Base-by-base conservation (phyloP, 1,140 invertebrate species). In the Drosophila orena region DNA sequence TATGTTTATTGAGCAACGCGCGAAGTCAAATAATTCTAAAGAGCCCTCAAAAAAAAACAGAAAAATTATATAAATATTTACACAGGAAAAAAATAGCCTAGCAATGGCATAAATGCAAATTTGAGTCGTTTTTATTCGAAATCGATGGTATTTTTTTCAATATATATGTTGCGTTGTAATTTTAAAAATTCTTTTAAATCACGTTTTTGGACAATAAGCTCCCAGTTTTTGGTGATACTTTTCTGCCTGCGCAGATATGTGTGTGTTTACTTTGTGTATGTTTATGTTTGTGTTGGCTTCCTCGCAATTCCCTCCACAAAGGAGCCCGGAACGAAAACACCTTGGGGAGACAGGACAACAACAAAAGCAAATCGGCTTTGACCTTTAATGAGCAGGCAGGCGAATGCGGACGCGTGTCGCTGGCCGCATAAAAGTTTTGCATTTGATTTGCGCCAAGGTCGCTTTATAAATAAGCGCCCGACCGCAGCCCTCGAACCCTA, bases 401-500 rank as follows among this genome's bases (percentile, higher is more conserved):
- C 53, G 71, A 52, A 78, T 60, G 57, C 60, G 56, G 73, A 75
- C 70, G 81, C 74, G 81, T 78, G 58, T 69, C 62, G 59, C 81
- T 58, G 81, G 62, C 72, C 74, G 80, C 65, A 78, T 54, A 65
- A 57, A 77, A 83, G 72, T 58, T 88, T 89, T 88, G 84, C 83
- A 88, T 88, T 89, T 77, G 84, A 89, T 89, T 88, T 89, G 76
- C 79, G 72, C 66, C 75, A 89, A 89, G 84, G 84, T 84, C 73
- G 85, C 78, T 89, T 88, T 84, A 84, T 90, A 89, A 89, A 89
- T 89, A 89, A 69, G 68, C 79, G 37, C 37, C 66, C 42, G 43
- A 46, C 77, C 72, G 43, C 53, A 72, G 35, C 11, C 53, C 54
- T 58, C 42, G 3, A 27, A 20, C 54, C 40, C 35, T 34, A 57